These are phyloP conservation scores for Lutjanus erythropterus DNA, from an alignment of 2,113 vertebrate genomes.

Conservation along the genomic window DNA sequence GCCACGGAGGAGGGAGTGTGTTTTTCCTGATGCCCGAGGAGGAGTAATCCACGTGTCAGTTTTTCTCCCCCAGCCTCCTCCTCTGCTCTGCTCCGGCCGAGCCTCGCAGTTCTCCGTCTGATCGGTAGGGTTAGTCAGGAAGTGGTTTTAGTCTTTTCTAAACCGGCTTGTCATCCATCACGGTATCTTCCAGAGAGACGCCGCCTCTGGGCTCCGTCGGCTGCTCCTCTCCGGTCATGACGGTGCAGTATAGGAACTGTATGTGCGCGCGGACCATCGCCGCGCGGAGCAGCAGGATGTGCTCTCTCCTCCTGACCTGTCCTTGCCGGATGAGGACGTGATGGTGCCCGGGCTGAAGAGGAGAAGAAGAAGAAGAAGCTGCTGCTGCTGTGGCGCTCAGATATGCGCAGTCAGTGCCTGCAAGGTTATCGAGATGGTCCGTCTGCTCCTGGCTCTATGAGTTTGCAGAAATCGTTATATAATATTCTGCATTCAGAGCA, in stretches of 20 bases:
- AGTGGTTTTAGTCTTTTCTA: constrained; percentile 39
- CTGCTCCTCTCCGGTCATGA: constrained; percentile 46
- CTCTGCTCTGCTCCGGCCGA: no score
- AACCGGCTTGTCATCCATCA: background rate
- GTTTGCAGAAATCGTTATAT: constrained; percentile 24
- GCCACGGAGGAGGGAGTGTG: constrained; percentile 28
- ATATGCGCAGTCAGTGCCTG: constrained; percentile 41
- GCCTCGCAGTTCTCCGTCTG: constrained; percentile 77
- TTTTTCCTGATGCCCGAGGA: constrained; percentile 71
- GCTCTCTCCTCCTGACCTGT: constrained; percentile 3
- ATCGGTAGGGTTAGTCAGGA: constrained; percentile 74
- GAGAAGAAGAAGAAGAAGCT: no score
- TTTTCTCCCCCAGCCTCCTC: constrained; percentile 70
- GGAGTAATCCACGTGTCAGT: constrained; percentile 88
- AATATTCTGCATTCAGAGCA: constrained; percentile 41
- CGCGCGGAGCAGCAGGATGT: constrained; percentile 21
- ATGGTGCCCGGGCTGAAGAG: background rate
- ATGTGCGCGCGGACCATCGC: constrained; percentile 6
- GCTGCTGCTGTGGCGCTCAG: constrained; percentile 7
- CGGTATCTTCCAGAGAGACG: background rate
- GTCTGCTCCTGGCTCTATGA: background rate
- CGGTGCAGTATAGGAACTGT: constrained; percentile 47
- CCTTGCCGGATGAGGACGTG: constrained; percentile 28
- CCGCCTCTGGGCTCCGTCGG: constrained; percentile 14
- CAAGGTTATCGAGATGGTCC: background rate